These are phyloP conservation scores for Nemotelus pantherinus DNA, from an alignment of 2,888 invertebrate species.

Conservation along the genomic window DNA sequence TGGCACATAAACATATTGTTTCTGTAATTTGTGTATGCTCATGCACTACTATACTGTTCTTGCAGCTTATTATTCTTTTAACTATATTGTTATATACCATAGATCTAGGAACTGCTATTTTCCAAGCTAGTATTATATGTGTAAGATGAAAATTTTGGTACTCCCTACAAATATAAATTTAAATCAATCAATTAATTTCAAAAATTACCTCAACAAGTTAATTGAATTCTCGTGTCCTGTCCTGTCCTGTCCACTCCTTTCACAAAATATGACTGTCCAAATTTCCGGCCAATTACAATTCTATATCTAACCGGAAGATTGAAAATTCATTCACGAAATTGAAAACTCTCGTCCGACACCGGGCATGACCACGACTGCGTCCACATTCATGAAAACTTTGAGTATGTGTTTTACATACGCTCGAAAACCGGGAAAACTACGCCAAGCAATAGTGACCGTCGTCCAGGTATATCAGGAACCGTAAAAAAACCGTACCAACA, in stretches of 20 bases:
- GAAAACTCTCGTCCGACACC: slow-evolving; percentile 5
- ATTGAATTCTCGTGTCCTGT: not conserved
- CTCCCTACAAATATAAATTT: no score
- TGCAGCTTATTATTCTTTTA: no score
- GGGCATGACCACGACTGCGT: not conserved
- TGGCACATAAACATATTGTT: no score
- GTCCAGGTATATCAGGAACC: not conserved
- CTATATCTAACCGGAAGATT: slow-evolving; percentile 13
- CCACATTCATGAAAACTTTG: not conserved
- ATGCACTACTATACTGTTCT: no score
- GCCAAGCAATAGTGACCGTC: not conserved
- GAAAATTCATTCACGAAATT: slow-evolving; percentile 36
- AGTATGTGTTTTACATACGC: not conserved
- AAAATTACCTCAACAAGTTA: not conserved
- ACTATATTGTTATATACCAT: no score
- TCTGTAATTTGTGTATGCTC: no score
- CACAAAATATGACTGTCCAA: slow-evolving; percentile 17
- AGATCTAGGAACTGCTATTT: no score
- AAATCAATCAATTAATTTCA: not conserved
- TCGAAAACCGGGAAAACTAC: not conserved
- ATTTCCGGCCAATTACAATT: slow-evolving; percentile 30
- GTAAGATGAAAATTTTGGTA: no score
- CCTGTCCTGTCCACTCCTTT: slow-evolving; percentile 22
- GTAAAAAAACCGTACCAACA: no score
- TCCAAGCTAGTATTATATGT: no score